These are phyloP conservation scores for Polyodon spathula DNA, from an alignment of 2,113 vertebrate genomes.

Conservation along the genomic window DNA sequence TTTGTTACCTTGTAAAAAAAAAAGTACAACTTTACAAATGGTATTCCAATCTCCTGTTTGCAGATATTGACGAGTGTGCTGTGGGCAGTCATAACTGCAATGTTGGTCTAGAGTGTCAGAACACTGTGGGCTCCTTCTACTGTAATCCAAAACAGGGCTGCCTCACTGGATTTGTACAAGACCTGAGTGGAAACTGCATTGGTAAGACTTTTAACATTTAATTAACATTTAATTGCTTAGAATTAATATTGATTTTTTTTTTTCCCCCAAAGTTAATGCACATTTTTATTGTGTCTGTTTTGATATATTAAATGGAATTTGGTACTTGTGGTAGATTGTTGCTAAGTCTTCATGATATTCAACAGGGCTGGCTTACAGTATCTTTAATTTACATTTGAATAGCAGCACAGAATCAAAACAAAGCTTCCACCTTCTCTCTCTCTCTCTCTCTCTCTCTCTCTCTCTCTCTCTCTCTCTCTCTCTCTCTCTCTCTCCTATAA, in stretches of 20 bases:
- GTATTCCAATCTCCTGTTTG: conserved; percentile 9
- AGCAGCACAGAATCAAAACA: too few relatives aligned
- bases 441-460: not conserved
- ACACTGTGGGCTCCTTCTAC: conserved; percentile 75
- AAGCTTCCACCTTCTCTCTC: not conserved
- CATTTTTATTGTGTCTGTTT: too few relatives aligned
- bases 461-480: conserved; percentile 1
- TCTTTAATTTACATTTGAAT: too few relatives aligned
- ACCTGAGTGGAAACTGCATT: conserved; percentile 78
- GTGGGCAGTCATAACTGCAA: conserved; percentile 61
- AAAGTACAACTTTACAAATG: too few relatives aligned
- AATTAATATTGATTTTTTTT: too few relatives aligned
- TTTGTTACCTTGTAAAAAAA: too few relatives aligned
- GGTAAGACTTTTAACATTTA: conserved; percentile 53
- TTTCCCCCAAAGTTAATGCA: too few relatives aligned
- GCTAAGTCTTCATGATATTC: too few relatives aligned
- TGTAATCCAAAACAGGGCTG: conserved; percentile 69
- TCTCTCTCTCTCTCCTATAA: conserved; percentile 7
- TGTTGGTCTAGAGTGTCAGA: conserved; percentile 63
- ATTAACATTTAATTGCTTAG: too few relatives aligned
- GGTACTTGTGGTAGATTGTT: too few relatives aligned
- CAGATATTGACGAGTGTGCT: conserved; percentile 78
- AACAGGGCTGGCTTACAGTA: too few relatives aligned
- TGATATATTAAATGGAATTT: too few relatives aligned
- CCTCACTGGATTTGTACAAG: conserved; percentile 77